These are phyloP conservation scores for Eledone cirrhosa DNA, from an alignment of 2,888 invertebrate genomes.

Conservation along the genomic window DNA sequence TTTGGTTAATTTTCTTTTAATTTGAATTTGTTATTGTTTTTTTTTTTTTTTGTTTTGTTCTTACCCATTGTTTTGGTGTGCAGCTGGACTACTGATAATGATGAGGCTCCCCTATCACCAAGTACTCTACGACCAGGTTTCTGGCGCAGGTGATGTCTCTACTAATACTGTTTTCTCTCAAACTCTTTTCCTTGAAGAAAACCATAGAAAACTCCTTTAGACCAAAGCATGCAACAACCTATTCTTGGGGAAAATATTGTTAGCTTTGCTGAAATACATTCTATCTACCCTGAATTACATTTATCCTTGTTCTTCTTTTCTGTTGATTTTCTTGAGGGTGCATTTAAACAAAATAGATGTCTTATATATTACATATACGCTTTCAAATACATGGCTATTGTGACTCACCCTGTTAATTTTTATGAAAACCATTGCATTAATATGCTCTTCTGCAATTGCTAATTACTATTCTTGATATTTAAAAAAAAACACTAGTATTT, in stretches of 20 bases:
- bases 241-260: neutral
- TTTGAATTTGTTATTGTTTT: slow-evolving; percentile 16
- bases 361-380: no score
- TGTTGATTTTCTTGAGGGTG: neutral
- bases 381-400: no score
- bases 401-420: no score
- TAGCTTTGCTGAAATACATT: neutral
- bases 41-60: slow-evolving; percentile 11
- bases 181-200: neutral
- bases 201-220: neutral
- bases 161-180: slow-evolving; percentile 7
- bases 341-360: neutral
- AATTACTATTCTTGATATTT: no score
- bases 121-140: slow-evolving; percentile 37
- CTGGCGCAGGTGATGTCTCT: slow-evolving; percentile 37
- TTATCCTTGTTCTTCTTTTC: neutral
- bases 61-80: slow-evolving; percentile 23
- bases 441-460: no score
- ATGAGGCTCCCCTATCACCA: slow-evolving; percentile 39
- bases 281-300: neutral
- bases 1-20: neutral
- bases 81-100: slow-evolving; percentile 28
- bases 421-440: no score
- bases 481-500: no score
- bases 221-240: neutral